A percentile compares a stretch with the other conserved stretches of the same genome.
phyloP scores from a whole-genome alignment of 2,113 vertebrate species.

The Gymnogyps californianus region DNA sequence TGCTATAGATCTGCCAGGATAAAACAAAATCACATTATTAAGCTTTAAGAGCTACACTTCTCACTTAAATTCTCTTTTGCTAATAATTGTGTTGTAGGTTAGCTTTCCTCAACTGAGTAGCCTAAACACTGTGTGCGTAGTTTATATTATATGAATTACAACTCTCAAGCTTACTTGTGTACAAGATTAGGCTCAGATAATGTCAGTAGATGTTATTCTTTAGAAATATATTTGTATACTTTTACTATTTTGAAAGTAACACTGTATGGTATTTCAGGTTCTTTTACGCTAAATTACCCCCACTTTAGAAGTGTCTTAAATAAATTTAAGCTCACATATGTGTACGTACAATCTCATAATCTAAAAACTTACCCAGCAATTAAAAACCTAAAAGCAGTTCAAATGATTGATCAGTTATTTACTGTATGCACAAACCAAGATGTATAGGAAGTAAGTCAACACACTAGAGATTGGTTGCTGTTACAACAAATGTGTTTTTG shows the following conservation, averaged over 20 bases:
- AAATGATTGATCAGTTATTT: conserved; percentile 27
- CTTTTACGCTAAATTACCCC: conserved; percentile 12
- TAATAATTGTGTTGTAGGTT: not conserved
- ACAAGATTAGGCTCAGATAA: not conserved
- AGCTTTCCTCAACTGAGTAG: not conserved
- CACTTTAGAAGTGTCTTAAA: not conserved
- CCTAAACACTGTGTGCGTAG: not conserved
- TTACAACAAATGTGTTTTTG: conserved; percentile 71
- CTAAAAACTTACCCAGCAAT: not conserved
- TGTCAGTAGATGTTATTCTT: not conserved
- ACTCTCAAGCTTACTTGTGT: not conserved
- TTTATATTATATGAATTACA: not conserved
- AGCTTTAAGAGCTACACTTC: not conserved
- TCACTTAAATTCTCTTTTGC: not conserved
- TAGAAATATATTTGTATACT: not conserved
- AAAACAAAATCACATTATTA: not conserved
- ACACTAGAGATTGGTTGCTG: conserved; percentile 36
- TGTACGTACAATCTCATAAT: not conserved
- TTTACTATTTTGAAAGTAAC: conserved; percentile 15
- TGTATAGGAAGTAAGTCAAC: conserved; percentile 26
- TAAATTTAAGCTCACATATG: not conserved
- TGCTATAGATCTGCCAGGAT: not conserved
- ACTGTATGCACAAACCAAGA: not conserved
- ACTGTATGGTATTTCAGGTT: not conserved
- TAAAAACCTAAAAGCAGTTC: not conserved